These are phyloP conservation scores for Calyptomena viridis DNA, from an alignment of 2,113 vertebrate species.

Conservation along the genomic window DNA sequence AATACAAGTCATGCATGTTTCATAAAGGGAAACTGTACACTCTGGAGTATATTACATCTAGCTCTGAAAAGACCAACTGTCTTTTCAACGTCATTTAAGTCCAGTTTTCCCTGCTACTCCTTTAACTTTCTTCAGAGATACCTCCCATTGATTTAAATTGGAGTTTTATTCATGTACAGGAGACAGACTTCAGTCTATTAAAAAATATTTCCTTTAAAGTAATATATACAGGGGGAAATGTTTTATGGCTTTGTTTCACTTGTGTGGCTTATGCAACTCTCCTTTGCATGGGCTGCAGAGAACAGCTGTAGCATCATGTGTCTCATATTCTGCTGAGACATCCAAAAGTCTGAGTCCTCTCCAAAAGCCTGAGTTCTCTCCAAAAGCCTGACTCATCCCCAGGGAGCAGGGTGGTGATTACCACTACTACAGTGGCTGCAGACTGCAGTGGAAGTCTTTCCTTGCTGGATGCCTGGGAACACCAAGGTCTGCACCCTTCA, in stretches of 20 bases:
- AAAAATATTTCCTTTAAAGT: neutral
- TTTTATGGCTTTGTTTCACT: neutral
- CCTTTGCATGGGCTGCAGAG: neutral
- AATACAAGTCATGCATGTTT: constrained; percentile 51
- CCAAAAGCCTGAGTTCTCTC: neutral
- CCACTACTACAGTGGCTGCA: rapidly evolving
- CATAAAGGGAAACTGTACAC: constrained; percentile 23
- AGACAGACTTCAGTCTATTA: neutral
- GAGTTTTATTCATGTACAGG: neutral
- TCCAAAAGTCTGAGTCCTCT: neutral
- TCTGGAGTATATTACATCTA: neutral
- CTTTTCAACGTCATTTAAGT: neutral
- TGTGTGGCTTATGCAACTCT: neutral
- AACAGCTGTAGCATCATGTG: neutral
- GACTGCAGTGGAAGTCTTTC: neutral
- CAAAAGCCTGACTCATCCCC: neutral
- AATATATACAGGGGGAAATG: neutral
- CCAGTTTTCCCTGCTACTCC: neutral
- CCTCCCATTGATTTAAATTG: neutral
- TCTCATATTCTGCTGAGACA: neutral
- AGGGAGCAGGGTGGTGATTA: neutral
- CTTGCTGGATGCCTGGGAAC: neutral
- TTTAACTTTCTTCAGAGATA: neutral
- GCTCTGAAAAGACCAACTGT: neutral
- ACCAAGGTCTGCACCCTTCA: neutral